Base-by-base conservation (phyloP, 2,797 vertebrate species). In the Meriones psammophilus region DNA sequence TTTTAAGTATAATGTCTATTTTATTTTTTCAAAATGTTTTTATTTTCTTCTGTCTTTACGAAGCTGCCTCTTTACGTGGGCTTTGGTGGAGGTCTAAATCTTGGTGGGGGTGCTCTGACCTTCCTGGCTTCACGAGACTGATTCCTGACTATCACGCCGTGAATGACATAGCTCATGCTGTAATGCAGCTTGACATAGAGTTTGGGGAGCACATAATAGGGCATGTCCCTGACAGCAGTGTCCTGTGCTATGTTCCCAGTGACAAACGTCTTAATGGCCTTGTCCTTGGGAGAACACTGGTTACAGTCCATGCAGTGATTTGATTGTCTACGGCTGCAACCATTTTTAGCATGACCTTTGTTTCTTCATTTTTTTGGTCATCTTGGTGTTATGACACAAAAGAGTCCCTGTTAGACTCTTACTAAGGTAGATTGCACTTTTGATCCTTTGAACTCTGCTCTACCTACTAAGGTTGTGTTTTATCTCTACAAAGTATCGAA, bases 121-220 rank as follows among this genome's bases (percentile, higher is more conserved):
- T 99, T 99, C 91, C 99, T 98, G 80, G 99, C 99, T 98, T 99
- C 99, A 7, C 99, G 98, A 66, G 99, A 99, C 46, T 99, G 99
- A 98, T 99, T 99, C 97, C 99, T 99, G 97, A 99, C 99, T 96
- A 99, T 99, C 83, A 99, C 99, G 96, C 99, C 99, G 98, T 99
- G 99, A 98, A 99, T 99, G 96, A 99, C 99, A 73, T 99, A 99
- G 98, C 99, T 99, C 93, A 99, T 99, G 89, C 99, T 99, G 98
- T 99, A 99, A 97, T 99, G 99, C 76, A 99, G 99, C 98, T 99
- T 99, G 1, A 46, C 73, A 76, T 2, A 76, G 73, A 76, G 39
- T 99, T 99, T 73, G 99, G 99, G 92, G 99, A 99, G 98, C 73
- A 99, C 99, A 1, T 99, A 99, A 0, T 42, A 0, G 42, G 42